These are phyloP conservation scores for Dromius quadrimaculatus DNA, from an alignment of 2,888 invertebrate genomes.

Conservation along the genomic window DNA sequence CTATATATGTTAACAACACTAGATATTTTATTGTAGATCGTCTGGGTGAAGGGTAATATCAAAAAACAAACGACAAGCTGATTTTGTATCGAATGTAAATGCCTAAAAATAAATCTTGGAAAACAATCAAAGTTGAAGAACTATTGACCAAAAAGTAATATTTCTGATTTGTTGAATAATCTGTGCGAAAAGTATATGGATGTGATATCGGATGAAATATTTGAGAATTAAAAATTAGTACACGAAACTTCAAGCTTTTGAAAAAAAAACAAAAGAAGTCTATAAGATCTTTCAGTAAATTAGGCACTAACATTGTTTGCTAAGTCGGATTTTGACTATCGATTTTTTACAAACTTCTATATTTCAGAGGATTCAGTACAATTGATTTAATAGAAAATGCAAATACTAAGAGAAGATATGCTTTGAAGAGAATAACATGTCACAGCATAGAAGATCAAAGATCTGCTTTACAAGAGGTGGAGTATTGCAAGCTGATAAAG, in stretches of 20 bases:
- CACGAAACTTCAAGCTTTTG: too few species aligned
- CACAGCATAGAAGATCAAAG: constrained; percentile 83
- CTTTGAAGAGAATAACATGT: constrained; percentile 84
- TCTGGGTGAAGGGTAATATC: constrained; percentile 81
- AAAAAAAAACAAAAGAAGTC: too few species aligned
- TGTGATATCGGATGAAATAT: too few species aligned
- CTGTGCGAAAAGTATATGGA: too few species aligned
- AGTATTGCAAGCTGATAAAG: constrained; percentile 76
- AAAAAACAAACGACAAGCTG: constrained; percentile 60
- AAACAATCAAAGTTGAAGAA: too few species aligned
- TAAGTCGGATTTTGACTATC: constrained; percentile 35
- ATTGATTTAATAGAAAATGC: constrained; percentile 82
- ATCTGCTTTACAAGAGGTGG: constrained; percentile 78
- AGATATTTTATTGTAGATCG: constrained; percentile 78
- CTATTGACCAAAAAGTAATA: too few species aligned
- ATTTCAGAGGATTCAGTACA: constrained; percentile 82
- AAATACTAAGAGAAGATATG: constrained; percentile 75
- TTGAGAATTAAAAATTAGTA: too few species aligned
- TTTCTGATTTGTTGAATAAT: too few species aligned
- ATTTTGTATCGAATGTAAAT: too few species aligned
- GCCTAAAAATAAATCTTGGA: too few species aligned
- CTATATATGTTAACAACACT: constrained; percentile 76
- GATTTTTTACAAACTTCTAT: constrained; percentile 12
- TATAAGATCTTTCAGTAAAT: too few species aligned
- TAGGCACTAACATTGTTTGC: background rate